Conservation (phyloP, 2,888 invertebrate species). For the Incurvaria masculella region DNA sequence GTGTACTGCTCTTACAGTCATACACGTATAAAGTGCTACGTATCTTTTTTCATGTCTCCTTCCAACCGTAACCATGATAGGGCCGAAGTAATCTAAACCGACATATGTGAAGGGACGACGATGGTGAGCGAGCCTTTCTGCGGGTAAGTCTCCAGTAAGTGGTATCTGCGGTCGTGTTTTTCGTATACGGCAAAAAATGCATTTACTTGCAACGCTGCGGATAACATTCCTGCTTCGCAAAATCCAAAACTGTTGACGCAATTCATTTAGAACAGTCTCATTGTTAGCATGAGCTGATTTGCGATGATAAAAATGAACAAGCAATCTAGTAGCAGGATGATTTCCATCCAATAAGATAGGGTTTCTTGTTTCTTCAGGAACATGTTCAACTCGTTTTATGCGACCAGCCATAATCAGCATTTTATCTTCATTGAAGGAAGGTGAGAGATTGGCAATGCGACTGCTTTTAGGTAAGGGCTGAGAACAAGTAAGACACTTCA, state of each 20-base stretch:
- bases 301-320: too few species aligned
- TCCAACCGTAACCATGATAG: conserved; percentile 11
- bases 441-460: too few species aligned
- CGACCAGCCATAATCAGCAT: too few species aligned
- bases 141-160: conserved; percentile 8
- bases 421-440: too few species aligned
- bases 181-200: neutral
- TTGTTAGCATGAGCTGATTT: conserved; percentile 6
- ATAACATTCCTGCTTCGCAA: conserved; percentile 2
- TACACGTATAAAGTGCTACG: conserved; percentile 7
- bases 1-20: conserved; percentile 7
- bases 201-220: neutral
- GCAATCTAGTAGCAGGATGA: too few species aligned
- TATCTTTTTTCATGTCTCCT: conserved; percentile 11
- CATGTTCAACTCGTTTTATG: too few species aligned
- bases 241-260: conserved; percentile 7
- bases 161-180: conserved; percentile 2
- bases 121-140: conserved; percentile 5
- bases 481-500: too few species aligned
- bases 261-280: conserved; percentile 7
- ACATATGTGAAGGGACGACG: conserved; percentile 8
- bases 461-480: too few species aligned
- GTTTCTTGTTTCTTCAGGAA: too few species aligned
- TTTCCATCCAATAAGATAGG: too few species aligned
- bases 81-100: conserved; percentile 16